Evolutionary conservation across 2,888 invertebrate genomes (phyloP).

Genomic region (Craniophora ligustri): DNA sequence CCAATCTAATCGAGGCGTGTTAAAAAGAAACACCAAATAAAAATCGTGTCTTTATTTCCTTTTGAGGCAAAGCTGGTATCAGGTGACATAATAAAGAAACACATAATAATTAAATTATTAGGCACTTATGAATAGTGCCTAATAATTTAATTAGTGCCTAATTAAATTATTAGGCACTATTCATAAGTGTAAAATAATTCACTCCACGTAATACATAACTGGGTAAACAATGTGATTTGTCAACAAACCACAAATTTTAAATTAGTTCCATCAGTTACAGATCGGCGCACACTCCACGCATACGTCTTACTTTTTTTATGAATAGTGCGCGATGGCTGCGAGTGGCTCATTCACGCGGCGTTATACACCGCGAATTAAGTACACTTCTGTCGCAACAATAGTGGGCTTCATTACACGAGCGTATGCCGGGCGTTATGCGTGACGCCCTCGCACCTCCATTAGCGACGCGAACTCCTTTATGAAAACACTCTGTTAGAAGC

Average conservation of each 20-base stretch:
- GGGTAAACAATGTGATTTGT: conserved; percentile 19
- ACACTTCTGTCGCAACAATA: conserved; percentile 82
- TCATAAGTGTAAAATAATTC: too few species aligned
- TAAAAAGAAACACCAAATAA: too few species aligned
- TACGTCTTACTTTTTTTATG: conserved; percentile 67
- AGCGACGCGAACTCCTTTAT: conserved; percentile 78
- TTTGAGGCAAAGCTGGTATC: too few species aligned
- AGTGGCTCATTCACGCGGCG: conserved; percentile 58
- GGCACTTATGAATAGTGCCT: too few species aligned
- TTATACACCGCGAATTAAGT: conserved; percentile 78
- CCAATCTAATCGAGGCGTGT: too few species aligned
- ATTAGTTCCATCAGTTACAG: conserved; percentile 55
- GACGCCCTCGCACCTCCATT: conserved; percentile 81
- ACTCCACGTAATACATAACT: neutral
- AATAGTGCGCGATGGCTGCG: conserved; percentile 61
- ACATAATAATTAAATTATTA: too few species aligned
- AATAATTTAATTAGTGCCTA: too few species aligned
- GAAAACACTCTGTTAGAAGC: conserved; percentile 81
- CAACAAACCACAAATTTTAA: conserved; percentile 38
- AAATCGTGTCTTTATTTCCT: too few species aligned
- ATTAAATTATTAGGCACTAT: too few species aligned
- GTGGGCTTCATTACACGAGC: conserved; percentile 83
- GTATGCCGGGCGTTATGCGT: conserved; percentile 83
- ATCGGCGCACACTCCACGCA: conserved; percentile 39
- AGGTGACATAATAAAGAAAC: too few species aligned